Base-by-base conservation (phyloP, 2,113 vertebrate genomes). In the Phoxinus phoxinus region DNA sequence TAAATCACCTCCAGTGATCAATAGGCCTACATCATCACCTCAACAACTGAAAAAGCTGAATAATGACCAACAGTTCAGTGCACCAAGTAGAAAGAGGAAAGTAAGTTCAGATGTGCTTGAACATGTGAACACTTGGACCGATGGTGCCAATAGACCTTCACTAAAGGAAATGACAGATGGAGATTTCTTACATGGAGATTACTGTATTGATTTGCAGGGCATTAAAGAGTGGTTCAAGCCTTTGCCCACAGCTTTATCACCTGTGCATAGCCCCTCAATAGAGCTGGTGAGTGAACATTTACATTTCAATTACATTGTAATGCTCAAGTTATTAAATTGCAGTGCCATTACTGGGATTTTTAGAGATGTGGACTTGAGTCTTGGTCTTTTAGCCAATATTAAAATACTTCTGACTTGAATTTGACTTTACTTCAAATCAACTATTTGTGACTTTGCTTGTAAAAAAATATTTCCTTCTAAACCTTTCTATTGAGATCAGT, bases 231-330 rank as follows among this genome's bases (percentile, higher is more conserved):
- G 95, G 92, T 95, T 95, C 86, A 95, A 85, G 67, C 96, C 95
- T 37, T 89, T 98, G 9, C 96, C 93, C 30, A 92, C 95, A 80
- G 94, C 96, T 0, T 86, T 99, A 73, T 99, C 98, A 71, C 98
- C 98, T 0, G 56, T 99, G 86, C 89, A 85, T 37, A 83, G 67
- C 48, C 91, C 93, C 15, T 91, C 94, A 27, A 23, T 85, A 5
- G 82, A 86, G 94, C 94, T 89, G 93, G 94, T 91, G 75, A 85
- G 72, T 41, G 13, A 65, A 32, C 4, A 23, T 75, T 58, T 53
- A 15, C 6, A 0, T 58, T 79, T 79, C 25, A 51, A 25, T 83
- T 71, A 15, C 19, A 71, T 48, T 69, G 63, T 35, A 53, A 41
- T 73, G 21, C 30, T 78, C 8, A 53, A n/a, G 30, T 15, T 53